phyloP scores from a whole-genome alignment of 2,797 vertebrate species.

The Dendrocincla fuliginosa region DNA sequence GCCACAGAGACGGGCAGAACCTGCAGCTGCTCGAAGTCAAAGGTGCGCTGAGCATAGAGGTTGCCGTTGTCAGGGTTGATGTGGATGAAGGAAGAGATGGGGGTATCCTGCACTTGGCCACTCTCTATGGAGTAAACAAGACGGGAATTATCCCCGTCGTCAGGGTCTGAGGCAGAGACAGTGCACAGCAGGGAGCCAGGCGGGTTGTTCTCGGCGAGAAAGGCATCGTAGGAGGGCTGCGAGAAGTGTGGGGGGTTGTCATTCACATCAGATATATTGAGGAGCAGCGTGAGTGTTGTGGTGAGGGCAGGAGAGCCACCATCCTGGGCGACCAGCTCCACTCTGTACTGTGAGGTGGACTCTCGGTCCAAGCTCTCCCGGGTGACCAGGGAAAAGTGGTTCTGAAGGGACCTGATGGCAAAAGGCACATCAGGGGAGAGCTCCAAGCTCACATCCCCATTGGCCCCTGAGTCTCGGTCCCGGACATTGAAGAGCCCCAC shows the following conservation, averaged over 20 bases:
- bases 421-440: slow-evolving; percentile 86
- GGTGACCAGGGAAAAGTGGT: slow-evolving; percentile 89
- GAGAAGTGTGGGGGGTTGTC: slow-evolving; percentile 91
- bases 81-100: slow-evolving; percentile 88
- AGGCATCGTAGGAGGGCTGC: slow-evolving; percentile 89
- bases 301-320: slow-evolving; percentile 86
- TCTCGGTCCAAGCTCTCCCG: slow-evolving; percentile 86
- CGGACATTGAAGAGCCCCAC: slow-evolving; percentile 88
- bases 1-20: slow-evolving; percentile 87
- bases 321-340: slow-evolving; percentile 87
- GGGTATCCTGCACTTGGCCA: slow-evolving; percentile 80
- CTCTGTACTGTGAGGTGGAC: slow-evolving; percentile 81
- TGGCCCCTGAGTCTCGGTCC: slow-evolving; percentile 88
- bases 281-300: slow-evolving; percentile 81
- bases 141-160: slow-evolving; percentile 85
- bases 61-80: slow-evolving; percentile 90
- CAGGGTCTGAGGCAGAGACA: slow-evolving; percentile 87
- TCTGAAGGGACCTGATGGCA: slow-evolving; percentile 84
- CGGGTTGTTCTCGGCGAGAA: slow-evolving; percentile 88
- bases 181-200: slow-evolving; percentile 86
- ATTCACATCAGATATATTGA: slow-evolving; percentile 92
- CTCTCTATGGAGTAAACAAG: slow-evolving; percentile 87
- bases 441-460: slow-evolving; percentile 84
- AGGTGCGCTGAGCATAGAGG: slow-evolving; percentile 88
- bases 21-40: slow-evolving; percentile 91